These are phyloP conservation scores for Pluvialis apricaria DNA, from an alignment of 2,113 vertebrate species.

Conservation along the genomic window DNA sequence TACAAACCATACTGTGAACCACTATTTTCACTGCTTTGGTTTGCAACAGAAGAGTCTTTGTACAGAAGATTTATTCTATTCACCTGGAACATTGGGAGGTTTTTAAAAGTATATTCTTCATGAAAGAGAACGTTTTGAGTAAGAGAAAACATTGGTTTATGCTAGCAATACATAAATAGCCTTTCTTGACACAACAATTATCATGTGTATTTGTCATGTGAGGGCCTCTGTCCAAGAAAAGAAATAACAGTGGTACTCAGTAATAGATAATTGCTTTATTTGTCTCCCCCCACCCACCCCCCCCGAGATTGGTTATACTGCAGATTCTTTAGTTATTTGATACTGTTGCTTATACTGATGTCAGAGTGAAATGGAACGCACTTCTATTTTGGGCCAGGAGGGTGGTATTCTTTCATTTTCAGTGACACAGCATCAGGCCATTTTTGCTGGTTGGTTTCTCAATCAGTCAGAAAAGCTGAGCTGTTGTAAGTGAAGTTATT, in stretches of 20 bases:
- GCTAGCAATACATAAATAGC: not conserved
- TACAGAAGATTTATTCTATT: not conserved
- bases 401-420: not conserved
- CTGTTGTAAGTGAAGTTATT: not conserved
- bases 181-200: not conserved
- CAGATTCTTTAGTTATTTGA: not conserved
- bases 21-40: not conserved
- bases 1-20: not conserved
- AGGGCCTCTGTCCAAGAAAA: not conserved
- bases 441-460: not conserved
- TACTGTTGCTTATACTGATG: not conserved
- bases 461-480: not conserved
- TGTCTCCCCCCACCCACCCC: too few relatives aligned
- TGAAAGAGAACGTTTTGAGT: not conserved
- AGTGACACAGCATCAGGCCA: not conserved
- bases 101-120: not conserved
- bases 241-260: not conserved
- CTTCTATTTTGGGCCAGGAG: not conserved
- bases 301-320: not conserved
- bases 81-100: rapidly evolving
- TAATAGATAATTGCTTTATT: not conserved
- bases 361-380: not conserved
- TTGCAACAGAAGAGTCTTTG: not conserved
- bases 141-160: not conserved
- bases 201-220: not conserved